Percentiles rank a stretch among this genome's conserved stretches.
These are phyloP conservation scores for Sialia sialis DNA, from an alignment of 2,113 vertebrate genomes.

Conservation along the genomic window DNA sequence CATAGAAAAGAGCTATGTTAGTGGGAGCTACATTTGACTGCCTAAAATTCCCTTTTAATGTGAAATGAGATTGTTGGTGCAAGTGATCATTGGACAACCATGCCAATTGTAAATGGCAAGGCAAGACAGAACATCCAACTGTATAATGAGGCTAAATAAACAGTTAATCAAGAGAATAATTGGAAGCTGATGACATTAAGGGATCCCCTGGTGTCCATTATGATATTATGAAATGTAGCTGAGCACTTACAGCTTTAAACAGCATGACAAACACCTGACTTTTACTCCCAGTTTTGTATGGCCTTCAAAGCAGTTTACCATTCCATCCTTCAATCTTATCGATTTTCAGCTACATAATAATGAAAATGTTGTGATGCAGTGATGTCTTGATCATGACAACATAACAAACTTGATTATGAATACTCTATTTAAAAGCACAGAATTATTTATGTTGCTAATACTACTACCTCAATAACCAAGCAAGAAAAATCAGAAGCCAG, in stretches of 20 bases:
- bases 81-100: neutral
- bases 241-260: constrained; percentile 23
- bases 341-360: neutral
- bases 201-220: constrained; percentile 43
- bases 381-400: neutral
- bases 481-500: neutral
- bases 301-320: neutral
- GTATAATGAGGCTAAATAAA: constrained; percentile 40
- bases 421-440: neutral
- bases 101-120: neutral
- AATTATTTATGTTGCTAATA: neutral
- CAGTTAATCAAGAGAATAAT: constrained; percentile 48
- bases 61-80: neutral
- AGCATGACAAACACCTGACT: constrained; percentile 7
- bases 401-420: neutral
- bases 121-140: neutral
- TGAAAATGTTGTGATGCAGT: neutral
- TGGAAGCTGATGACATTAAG: constrained; percentile 55
- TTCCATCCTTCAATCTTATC: neutral
- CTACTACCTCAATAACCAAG: neutral
- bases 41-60: neutral
- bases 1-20: neutral
- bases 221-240: constrained; percentile 10
- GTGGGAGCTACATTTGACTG: neutral
- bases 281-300: neutral